phyloP scores from a whole-genome alignment of 1,140 invertebrate species.

The Wasmannia auropunctata region DNA sequence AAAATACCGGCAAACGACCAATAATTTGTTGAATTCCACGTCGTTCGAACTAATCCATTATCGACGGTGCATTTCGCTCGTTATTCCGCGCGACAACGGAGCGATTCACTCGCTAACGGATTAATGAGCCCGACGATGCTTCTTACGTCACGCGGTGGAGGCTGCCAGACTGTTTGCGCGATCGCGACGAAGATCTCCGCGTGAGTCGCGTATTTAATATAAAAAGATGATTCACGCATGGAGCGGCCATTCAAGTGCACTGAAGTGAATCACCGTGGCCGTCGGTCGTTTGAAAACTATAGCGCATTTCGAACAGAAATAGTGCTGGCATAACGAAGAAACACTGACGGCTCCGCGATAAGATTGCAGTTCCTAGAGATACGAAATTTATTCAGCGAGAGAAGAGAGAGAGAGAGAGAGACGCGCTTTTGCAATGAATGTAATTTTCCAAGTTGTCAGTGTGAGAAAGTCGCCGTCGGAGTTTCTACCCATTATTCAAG shows the following conservation, averaged over 20 bases:
- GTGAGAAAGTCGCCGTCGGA: not conserved
- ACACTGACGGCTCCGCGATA: not conserved
- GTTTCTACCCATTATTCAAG: not conserved
- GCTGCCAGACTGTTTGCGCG: not conserved
- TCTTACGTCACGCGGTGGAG: not conserved
- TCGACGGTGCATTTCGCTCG: constrained; percentile 4
- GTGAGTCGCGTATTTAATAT: constrained; percentile 7
- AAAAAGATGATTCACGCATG: constrained; percentile 36
- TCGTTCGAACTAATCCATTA: constrained; percentile 20
- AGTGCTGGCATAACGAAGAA: constrained; percentile 8
- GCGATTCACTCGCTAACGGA: not conserved
- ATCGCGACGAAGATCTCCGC: not conserved
- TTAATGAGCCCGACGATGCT: constrained; percentile 13
- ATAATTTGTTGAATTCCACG: constrained; percentile 45
- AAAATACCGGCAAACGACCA: constrained; percentile 9
- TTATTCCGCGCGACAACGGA: not conserved
- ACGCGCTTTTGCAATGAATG: not conserved
- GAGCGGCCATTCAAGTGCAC: not conserved
- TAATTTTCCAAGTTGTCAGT: not conserved
- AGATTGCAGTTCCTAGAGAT: constrained; percentile 18
- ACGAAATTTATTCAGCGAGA: not conserved
- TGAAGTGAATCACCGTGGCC: not conserved
- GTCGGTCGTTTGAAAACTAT: constrained; percentile 5
- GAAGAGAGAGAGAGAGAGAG: no score
- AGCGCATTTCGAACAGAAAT: constrained; percentile 18